Conservation (phyloP, 2,113 vertebrate genomes). For the Solenodon paradoxus region DNA sequence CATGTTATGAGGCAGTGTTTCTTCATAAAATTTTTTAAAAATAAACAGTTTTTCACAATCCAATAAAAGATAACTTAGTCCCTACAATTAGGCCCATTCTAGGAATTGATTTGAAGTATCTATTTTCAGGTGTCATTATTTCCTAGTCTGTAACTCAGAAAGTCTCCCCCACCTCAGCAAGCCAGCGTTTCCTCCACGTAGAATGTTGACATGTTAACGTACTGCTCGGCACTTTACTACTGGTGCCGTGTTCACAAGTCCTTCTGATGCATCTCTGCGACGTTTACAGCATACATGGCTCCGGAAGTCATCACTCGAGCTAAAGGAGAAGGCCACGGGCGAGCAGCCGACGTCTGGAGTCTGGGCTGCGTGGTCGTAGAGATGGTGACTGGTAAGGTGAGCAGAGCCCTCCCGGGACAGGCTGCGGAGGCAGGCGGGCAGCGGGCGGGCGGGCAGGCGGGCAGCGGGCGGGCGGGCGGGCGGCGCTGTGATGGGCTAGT, state of each 20-base stretch:
- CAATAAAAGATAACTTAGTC: neutral
- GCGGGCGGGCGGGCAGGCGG: too few species aligned
- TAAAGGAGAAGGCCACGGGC: slow-evolving; percentile 97
- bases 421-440: too few species aligned
- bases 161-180: too few species aligned
- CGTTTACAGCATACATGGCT: slow-evolving; percentile 94
- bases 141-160: neutral
- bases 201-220: neutral
- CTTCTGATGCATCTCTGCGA: neutral
- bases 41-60: too few species aligned
- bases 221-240: neutral
- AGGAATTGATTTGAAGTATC: neutral
- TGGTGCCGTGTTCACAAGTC: neutral
- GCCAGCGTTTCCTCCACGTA: too few species aligned
- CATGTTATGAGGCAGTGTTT: too few species aligned
- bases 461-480: too few species aligned
- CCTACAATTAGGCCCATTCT: neutral
- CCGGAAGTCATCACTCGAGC: slow-evolving; percentile 99
- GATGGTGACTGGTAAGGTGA: slow-evolving; percentile 99
- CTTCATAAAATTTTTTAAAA: too few species aligned
- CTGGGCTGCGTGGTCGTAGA: slow-evolving; percentile 97
- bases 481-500: too few species aligned
- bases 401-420: neutral
- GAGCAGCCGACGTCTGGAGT: slow-evolving; percentile 98
- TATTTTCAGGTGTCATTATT: neutral